These are phyloP conservation scores for Mola mola DNA, from an alignment of 2,113 vertebrate genomes.

Conservation along the genomic window DNA sequence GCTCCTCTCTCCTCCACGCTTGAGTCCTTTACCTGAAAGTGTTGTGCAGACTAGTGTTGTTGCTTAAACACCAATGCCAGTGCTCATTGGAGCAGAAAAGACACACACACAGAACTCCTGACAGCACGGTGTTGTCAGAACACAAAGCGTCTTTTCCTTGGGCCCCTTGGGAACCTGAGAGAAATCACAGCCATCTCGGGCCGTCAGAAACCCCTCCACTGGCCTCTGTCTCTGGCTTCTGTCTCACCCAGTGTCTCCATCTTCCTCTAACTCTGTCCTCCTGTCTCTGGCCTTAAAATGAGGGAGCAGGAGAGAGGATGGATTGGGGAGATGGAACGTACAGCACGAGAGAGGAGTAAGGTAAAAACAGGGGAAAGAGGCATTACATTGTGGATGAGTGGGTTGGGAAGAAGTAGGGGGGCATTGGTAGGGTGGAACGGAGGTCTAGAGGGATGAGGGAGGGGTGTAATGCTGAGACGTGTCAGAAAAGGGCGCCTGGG, in stretches of 20 bases:
- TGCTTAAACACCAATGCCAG: constrained; percentile 77
- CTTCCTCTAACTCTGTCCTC: constrained; percentile 4
- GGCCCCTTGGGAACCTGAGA: constrained; percentile 78
- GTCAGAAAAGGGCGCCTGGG: constrained; percentile 84
- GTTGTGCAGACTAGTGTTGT: constrained; percentile 58
- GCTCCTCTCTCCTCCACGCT: constrained; percentile 48
- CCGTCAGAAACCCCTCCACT: constrained; percentile 67
- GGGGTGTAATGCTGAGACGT: constrained; percentile 84
- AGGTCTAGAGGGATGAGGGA: constrained; percentile 65
- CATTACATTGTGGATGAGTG: constrained; percentile 15
- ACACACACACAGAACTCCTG: constrained; percentile 59
- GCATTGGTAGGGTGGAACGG: constrained; percentile 56
- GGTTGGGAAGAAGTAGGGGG: neutral
- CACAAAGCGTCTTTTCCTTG: constrained; percentile 80
- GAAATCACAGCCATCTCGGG: constrained; percentile 79
- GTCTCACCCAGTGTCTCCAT: constrained; percentile 11
- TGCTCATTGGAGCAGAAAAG: constrained; percentile 73
- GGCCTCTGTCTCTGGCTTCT: constrained; percentile 37
- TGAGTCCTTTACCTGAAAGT: constrained; percentile 75
- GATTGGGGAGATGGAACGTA: constrained; percentile 30
- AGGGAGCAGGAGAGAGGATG: constrained; percentile 9
- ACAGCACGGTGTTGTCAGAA: constrained; percentile 76
- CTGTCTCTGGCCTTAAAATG: neutral
- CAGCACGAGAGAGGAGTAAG: constrained; percentile 35
- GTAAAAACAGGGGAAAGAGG: constrained; percentile 56